Evolutionary conservation across 1,140 invertebrate genomes (phyloP), one percentile per base, ranked within the genome.

Genomic region (Forficula auricularia): DNA sequence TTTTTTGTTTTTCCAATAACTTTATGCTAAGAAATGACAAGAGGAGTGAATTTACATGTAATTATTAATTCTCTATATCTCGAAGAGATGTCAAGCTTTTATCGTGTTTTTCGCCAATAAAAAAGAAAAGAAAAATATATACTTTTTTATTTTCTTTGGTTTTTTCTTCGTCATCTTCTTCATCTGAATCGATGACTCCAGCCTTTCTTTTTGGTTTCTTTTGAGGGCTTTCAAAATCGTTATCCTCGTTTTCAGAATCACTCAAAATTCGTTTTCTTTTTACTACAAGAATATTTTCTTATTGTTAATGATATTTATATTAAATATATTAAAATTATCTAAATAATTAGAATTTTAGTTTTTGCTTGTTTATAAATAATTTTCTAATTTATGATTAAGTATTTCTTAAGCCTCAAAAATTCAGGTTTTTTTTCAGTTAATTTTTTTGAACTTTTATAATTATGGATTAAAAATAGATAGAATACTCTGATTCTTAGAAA

Each of bases 91-190:
- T n/a, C n/a, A n/a, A n/a, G n/a, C n/a, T n/a, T n/a, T n/a, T n/a
- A n/a, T n/a, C n/a, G n/a, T n/a, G n/a, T n/a, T n/a, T n/a, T n/a
- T n/a, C n/a, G n/a, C n/a, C n/a, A n/a, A n/a, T n/a, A n/a, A n/a
- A n/a, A n/a, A n/a, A n/a, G n/a, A n/a, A n/a, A n/a, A n/a, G n/a
- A 44, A 35, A 53, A 52, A 30, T 44, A 49, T 22, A 58, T 49
- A n/a, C 47, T 48, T 42, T 54, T 51, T 46, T 54, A 54, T 40
- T 54, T 52, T 7, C 54, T 51, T 20, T 59, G 62, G 18, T 59
- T 42, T 42, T 43, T 14, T 35, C 31, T 12, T 43, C 48, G 15
- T 40, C 44, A 13, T 36, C 48, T 15, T 54, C 46, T n/a, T 49
- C 47, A 8, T 52, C 50, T 15, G 52, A 52, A 36, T 49, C 48